Evolutionary conservation across 2,797 vertebrate species (phyloP).

Genomic region (Knipowitschia caucasica): DNA sequence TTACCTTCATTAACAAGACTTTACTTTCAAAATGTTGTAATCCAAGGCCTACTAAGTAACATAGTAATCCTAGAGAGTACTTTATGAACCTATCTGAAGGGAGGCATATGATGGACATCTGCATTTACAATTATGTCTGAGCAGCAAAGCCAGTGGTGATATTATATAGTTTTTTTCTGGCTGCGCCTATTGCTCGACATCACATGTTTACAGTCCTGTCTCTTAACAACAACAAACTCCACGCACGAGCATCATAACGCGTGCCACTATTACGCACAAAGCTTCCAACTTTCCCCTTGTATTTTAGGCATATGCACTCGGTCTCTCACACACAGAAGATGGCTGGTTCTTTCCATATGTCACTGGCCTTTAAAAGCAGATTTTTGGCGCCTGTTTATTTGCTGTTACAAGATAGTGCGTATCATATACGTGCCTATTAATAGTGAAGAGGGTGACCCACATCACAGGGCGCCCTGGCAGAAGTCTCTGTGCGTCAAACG

Average conservation of each 20-base stretch:
- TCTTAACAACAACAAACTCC: slow-evolving; percentile 23
- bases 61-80: too few relatives aligned
- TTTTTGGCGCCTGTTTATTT: slow-evolving; percentile 28
- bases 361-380: slow-evolving; percentile 26
- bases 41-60: too few relatives aligned
- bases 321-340: background rate
- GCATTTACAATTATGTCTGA: too few relatives aligned
- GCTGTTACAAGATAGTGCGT: slow-evolving; percentile 39
- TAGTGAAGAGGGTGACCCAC: slow-evolving; percentile 41
- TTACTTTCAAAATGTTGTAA: too few relatives aligned
- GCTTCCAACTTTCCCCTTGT: slow-evolving; percentile 13
- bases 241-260: slow-evolving; percentile 38
- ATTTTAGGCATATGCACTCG: slow-evolving; percentile 10
- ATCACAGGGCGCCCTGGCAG: slow-evolving; percentile 38
- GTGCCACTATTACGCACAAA: slow-evolving; percentile 18
- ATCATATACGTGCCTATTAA: slow-evolving; percentile 54
- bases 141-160: too few relatives aligned
- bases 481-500: slow-evolving; percentile 34
- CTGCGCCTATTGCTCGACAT: too few relatives aligned
- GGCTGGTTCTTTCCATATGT: background rate
- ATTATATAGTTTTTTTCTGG: too few relatives aligned
- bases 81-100: too few relatives aligned
- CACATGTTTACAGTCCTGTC: too few relatives aligned
- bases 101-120: too few relatives aligned
- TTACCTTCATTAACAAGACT: too few relatives aligned